A percentile compares a stretch with the other conserved stretches of the same genome.
Conservation (phyloP, 2,797 vertebrate species). For the Sphaeramia orbicularis region DNA sequence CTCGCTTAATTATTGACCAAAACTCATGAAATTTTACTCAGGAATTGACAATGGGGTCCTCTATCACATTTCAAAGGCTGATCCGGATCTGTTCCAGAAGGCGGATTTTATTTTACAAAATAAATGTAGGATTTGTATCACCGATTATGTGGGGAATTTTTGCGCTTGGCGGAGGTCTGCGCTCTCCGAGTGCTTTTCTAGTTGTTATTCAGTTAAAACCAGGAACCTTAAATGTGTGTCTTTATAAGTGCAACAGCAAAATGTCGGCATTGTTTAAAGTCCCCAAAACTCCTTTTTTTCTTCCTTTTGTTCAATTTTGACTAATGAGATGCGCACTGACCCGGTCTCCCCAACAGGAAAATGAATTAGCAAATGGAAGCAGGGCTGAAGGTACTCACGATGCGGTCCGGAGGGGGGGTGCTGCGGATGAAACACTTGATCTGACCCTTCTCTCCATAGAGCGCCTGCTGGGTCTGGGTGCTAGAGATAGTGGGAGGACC, state of each 20-base stretch:
- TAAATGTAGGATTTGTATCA: no score
- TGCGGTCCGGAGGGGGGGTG: conserved; percentile 92
- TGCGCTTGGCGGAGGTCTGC: no score
- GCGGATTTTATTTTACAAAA: no score
- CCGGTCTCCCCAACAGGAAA: not conserved
- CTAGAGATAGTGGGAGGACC: conserved; percentile 95
- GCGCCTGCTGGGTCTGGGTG: conserved; percentile 93
- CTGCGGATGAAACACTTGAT: conserved; percentile 96
- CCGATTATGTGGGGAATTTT: no score
- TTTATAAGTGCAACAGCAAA: not conserved
- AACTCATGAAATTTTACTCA: no score
- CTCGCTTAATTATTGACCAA: no score
- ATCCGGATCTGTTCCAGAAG: no score
- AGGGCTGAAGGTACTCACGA: conserved; percentile 85
- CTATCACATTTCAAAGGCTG: no score
- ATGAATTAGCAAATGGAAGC: not conserved
- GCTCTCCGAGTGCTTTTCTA: no score
- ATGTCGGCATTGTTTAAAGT: not conserved
- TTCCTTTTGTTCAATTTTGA: not conserved
- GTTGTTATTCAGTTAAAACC: not conserved
- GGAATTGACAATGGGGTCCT: no score
- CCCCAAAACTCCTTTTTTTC: not conserved
- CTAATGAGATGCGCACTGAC: not conserved
- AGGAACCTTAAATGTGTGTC: no score
- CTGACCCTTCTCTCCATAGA: conserved; percentile 93